phyloP scores from a whole-genome alignment of 2,797 vertebrate genomes.

The Hyperoplus immaculatus region DNA sequence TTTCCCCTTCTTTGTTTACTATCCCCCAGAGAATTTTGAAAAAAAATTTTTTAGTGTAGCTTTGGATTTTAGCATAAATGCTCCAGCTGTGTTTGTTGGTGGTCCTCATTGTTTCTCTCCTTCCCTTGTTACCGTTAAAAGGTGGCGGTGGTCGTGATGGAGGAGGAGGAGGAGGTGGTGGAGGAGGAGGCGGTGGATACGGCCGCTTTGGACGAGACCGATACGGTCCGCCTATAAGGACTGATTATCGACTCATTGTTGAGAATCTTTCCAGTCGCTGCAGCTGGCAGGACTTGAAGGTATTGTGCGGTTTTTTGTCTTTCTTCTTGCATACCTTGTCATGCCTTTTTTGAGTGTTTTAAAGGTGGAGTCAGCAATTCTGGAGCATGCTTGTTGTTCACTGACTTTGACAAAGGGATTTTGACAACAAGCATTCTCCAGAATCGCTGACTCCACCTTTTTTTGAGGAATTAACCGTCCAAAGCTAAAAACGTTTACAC shows the following conservation, averaged over 20 bases:
- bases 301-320: slow-evolving; percentile 58
- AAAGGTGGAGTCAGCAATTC: not conserved
- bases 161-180: too few relatives aligned
- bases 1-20: slow-evolving; percentile 58
- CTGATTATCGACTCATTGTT: slow-evolving; percentile 98
- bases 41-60: slow-evolving; percentile 65
- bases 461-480: not conserved
- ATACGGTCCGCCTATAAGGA: slow-evolving; percentile 95
- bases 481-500: not conserved
- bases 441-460: too few relatives aligned
- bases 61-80: slow-evolving; percentile 71
- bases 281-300: slow-evolving; percentile 99
- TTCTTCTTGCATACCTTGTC: not conserved
- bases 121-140: slow-evolving; percentile 87
- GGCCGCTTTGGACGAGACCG: slow-evolving; percentile 96
- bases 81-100: slow-evolving; percentile 33
- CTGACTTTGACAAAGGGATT: too few relatives aligned
- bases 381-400: too few relatives aligned
- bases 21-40: slow-evolving; percentile 69
- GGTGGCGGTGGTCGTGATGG: slow-evolving; percentile 70
- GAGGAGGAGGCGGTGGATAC: slow-evolving; percentile 81
- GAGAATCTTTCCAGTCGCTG: slow-evolving; percentile 98
- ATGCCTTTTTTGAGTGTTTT: not conserved
- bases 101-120: slow-evolving; percentile 69
- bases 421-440: too few relatives aligned